A percentile compares a stretch with the other conserved stretches of the same genome.
phyloP scores from a whole-genome alignment of 2,888 invertebrate species.

The Geophilus truncorum region DNA sequence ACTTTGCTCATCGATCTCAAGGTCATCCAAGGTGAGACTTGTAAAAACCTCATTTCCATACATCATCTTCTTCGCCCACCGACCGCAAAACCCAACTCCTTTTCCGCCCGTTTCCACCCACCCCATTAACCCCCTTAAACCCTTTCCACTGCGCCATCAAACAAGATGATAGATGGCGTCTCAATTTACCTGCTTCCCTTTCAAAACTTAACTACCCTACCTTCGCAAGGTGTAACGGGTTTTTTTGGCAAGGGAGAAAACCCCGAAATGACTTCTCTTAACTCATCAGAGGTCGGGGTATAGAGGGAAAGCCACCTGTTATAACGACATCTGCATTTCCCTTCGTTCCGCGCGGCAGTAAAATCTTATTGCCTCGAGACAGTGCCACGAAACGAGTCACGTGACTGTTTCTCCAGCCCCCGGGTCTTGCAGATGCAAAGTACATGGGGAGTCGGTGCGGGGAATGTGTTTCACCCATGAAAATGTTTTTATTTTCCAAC shows the following conservation, averaged over 20 bases:
- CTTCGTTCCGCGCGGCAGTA: not conserved
- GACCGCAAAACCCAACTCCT: not conserved
- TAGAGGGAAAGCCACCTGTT: not conserved
- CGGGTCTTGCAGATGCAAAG: not conserved
- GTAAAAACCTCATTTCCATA: not conserved
- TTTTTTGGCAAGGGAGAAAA: not conserved
- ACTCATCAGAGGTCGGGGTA: not conserved
- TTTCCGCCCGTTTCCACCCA: not conserved
- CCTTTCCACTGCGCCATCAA: not conserved
- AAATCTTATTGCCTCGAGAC: not conserved
- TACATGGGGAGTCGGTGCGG: not conserved
- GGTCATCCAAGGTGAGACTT: slow-evolving; percentile 40
- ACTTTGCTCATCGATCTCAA: slow-evolving; percentile 40
- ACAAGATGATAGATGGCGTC: not conserved
- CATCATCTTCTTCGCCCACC: not conserved
- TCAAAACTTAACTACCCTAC: not conserved
- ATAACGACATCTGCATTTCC: not conserved
- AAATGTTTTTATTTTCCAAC: slow-evolving; percentile 3
- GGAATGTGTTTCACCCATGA: not conserved
- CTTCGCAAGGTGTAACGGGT: too few relatives aligned
- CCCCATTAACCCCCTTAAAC: not conserved
- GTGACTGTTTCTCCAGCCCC: not conserved
- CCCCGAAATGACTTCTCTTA: not conserved
- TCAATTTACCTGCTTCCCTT: not conserved
- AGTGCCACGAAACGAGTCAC: not conserved